Conservation (phyloP, 2,797 vertebrate genomes). For the Gymnoscopelus microlampas region DNA sequence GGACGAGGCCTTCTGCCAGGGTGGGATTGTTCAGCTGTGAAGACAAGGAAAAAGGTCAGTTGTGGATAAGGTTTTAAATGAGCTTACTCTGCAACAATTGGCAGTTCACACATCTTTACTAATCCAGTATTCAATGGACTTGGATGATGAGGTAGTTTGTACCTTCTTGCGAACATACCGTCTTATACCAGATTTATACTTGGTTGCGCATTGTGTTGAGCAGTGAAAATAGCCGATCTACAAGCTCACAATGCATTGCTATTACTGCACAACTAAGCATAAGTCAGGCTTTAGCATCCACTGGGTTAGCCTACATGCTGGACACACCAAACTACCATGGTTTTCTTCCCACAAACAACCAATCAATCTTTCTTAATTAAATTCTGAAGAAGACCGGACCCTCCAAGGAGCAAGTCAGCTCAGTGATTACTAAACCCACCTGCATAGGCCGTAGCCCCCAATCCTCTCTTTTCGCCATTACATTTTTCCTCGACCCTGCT, state of each 20-base stretch:
- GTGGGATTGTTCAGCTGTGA: slow-evolving; percentile 89
- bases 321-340: slow-evolving; percentile 43
- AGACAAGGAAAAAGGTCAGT: slow-evolving; percentile 28
- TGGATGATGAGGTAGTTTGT: too few species aligned
- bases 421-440: slow-evolving; percentile 24
- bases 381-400: slow-evolving; percentile 45
- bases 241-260: too few species aligned
- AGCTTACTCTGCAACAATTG: too few species aligned
- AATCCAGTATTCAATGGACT: too few species aligned
- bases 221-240: too few species aligned
- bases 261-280: too few species aligned
- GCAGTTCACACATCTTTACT: too few species aligned
- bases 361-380: slow-evolving; percentile 52
- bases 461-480: slow-evolving; percentile 49
- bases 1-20: slow-evolving; percentile 92
- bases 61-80: too few species aligned
- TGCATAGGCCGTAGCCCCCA: slow-evolving; percentile 19
- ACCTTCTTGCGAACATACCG: too few species aligned
- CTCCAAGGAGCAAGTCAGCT: slow-evolving; percentile 12
- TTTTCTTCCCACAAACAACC: slow-evolving; percentile 42
- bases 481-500: slow-evolving; percentile 43
- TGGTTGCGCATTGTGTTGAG: too few species aligned
- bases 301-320: slow-evolving; percentile 18
- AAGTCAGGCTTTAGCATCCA: too few species aligned
- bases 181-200: too few species aligned